phyloP scores from a whole-genome alignment of 2,113 vertebrate species.

The Baryphthengus martii region DNA sequence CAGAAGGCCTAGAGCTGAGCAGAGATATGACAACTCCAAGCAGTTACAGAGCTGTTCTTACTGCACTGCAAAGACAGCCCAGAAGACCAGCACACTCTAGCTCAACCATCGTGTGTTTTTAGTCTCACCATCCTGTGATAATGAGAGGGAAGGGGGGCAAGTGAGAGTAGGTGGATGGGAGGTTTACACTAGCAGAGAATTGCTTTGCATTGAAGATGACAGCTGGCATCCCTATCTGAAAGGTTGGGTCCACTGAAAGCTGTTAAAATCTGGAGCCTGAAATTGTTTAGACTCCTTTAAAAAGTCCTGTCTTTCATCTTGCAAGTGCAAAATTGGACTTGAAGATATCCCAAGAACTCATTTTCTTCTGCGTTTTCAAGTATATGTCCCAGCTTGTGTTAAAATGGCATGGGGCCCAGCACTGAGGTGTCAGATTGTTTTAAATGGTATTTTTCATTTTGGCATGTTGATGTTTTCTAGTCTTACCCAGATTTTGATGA shows the following conservation, averaged over 20 bases:
- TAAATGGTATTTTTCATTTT: conserved; percentile 42
- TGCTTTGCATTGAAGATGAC: neutral
- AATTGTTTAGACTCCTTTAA: conserved; percentile 43
- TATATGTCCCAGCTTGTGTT: neutral
- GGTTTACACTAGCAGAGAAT: neutral
- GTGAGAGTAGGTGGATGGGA: neutral
- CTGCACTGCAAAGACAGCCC: neutral
- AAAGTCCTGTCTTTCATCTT: conserved; percentile 43
- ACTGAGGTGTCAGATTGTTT: conserved; percentile 40
- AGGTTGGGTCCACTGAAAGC: conserved; percentile 17
- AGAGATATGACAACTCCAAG: neutral
- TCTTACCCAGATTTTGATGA: neutral
- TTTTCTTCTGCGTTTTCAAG: conserved; percentile 36
- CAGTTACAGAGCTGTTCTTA: neutral
- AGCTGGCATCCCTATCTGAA: conserved; percentile 22
- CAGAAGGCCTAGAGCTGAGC: neutral
- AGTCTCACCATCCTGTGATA: neutral
- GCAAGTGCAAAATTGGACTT: conserved; percentile 30
- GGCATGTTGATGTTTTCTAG: conserved; percentile 45
- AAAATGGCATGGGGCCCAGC: conserved; percentile 41
- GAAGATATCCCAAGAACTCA: conserved; percentile 42
- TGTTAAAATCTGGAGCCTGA: conserved; percentile 31
- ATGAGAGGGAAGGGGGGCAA: neutral
- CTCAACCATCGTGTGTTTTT: neutral
- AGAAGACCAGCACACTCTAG: neutral